Conservation (phyloP, 2,797 vertebrate genomes). For the Gallinago stenura region DNA sequence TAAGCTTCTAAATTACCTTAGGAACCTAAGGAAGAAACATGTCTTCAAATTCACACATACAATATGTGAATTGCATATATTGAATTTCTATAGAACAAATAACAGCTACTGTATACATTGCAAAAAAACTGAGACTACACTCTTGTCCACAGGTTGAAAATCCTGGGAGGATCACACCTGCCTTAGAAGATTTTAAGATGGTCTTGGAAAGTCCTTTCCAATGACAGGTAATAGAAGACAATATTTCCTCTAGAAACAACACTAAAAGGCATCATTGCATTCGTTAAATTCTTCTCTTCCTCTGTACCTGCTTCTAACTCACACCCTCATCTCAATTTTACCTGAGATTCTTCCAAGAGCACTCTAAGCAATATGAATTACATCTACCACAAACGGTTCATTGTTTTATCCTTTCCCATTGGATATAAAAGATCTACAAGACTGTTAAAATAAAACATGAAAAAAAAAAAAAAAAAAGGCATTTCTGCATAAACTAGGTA, state of each 20-base stretch:
- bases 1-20: not conserved
- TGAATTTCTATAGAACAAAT: not conserved
- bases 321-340: not conserved
- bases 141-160: not conserved
- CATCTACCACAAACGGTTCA: not conserved
- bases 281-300: not conserved
- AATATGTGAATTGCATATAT: not conserved
- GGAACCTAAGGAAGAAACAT: not conserved
- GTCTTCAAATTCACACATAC: fast-evolving
- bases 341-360: not conserved
- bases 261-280: not conserved
- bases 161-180: not conserved
- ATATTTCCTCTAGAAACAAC: not conserved
- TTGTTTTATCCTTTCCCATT: not conserved
- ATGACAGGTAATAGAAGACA: not conserved
- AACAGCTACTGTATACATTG: not conserved
- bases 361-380: not conserved
- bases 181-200: not conserved
- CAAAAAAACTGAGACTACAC: not conserved
- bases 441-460: not conserved
- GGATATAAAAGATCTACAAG: not conserved
- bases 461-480: not conserved
- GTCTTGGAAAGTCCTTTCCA: not conserved
- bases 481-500: not conserved
- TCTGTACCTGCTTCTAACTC: not conserved